Base-by-base conservation (phyloP, 2,113 vertebrate species). In the Hippocampus mohnikei region DNA sequence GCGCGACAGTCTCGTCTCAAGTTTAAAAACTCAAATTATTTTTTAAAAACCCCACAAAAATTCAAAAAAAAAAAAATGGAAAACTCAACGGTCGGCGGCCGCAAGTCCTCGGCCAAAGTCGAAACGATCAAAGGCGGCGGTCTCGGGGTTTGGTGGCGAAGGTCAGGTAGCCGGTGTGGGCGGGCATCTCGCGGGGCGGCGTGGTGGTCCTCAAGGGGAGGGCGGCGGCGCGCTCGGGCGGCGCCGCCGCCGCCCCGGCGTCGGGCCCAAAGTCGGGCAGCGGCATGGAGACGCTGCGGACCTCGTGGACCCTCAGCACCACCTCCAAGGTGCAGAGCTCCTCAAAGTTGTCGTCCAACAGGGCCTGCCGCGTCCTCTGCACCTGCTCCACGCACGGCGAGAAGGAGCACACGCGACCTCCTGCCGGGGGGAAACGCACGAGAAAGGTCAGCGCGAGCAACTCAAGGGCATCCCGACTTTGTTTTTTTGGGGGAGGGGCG, bases 301-400 rank as follows among this genome's bases (percentile, higher is more conserved):
- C 94, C 0, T 94, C 94, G 77, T 94, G 95, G 9, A 95, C 87
- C 27, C 94, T 90, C 0, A 96, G 95, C 59, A 98, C 93, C 69
- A 96, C 94, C 92, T 98, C 97, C 82, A 96, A n/a, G 10, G 96
- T 98, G 91, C 85, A 93, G 85, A 98, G 90, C 87, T 98, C 96
- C 15, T 93, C 81, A 67, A 99, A 98, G 27, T 94, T 94, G 0
- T 82, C 84, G 29, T 93, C 90, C 0, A 82, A 83, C 87, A 99
- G 85, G 0, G 91, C 92, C 68, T 94, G 92, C 65, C 96, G 98
- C 0, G 97, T 98, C 87, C 90, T 91, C 81, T 98, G 97, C 2
- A 98, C 97, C 90, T 99, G 97, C 87, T 98, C 97, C 0, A 99
- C 97, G 79, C 97, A 99, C 0, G 97, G 97, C 0, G 97, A 99